Evolutionary conservation across 2,113 vertebrate species (phyloP).

Genomic region (Leuciscus idus): DNA sequence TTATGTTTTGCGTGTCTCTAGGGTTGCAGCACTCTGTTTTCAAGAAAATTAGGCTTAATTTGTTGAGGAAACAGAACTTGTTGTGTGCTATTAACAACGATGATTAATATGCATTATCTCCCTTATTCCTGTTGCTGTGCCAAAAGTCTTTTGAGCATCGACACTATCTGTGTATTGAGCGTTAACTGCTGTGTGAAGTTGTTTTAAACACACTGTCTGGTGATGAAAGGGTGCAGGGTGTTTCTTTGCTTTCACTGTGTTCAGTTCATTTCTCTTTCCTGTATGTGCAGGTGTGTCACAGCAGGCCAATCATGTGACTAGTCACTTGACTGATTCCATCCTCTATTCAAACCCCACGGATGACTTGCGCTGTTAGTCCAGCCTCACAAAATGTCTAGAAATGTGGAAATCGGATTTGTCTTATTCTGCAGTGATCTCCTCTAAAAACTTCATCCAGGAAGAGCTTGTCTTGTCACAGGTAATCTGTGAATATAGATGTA

Average conservation of each 20-base stretch:
- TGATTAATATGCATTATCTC: neutral
- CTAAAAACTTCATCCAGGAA: neutral
- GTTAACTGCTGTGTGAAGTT: neutral
- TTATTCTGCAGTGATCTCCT: neutral
- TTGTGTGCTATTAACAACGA: neutral
- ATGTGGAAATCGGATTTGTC: neutral
- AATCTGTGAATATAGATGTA: neutral
- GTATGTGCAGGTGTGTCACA: constrained; percentile 39
- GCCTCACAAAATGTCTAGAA: neutral
- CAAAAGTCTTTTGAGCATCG: neutral
- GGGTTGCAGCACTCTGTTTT: neutral
- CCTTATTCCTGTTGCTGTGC: neutral
- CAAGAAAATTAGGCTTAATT: neutral
- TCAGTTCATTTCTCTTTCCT: neutral
- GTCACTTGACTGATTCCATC: neutral
- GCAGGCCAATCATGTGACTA: neutral
- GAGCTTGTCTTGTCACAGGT: neutral
- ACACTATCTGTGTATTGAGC: neutral
- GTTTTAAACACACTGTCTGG: constrained; percentile 17
- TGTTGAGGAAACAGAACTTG: neutral
- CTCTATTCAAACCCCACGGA: neutral
- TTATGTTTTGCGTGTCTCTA: neutral
- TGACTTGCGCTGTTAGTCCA: neutral
- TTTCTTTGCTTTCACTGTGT: constrained; percentile 7
- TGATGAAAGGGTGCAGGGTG: constrained; percentile 21